These are phyloP conservation scores for Pectinophora gossypiella DNA, from an alignment of 1,140 invertebrate species.

Conservation along the genomic window DNA sequence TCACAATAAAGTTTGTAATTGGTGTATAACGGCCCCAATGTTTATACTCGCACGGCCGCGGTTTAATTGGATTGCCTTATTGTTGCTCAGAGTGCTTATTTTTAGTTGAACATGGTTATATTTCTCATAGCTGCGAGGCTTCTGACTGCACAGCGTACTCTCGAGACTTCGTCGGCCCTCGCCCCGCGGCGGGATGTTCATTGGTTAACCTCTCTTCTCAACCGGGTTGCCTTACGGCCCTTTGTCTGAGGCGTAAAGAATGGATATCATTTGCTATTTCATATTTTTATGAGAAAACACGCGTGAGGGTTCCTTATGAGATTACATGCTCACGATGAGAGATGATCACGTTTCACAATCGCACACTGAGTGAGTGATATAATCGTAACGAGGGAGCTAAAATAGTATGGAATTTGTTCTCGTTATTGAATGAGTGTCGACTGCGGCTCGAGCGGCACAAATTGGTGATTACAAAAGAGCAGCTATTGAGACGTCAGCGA, in stretches of 20 bases:
- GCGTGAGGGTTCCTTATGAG: background rate
- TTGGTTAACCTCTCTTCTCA: background rate
- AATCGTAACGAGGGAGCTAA: constrained; percentile 36
- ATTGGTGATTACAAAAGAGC: constrained; percentile 72
- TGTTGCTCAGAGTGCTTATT: background rate
- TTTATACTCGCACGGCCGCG: no score
- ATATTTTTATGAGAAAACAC: background rate
- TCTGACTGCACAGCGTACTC: background rate
- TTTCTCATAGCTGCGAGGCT: background rate
- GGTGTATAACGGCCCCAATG: no score
- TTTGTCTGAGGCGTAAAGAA: background rate
- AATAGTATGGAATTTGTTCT: constrained; percentile 56
- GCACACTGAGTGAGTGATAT: constrained; percentile 25
- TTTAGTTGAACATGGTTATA: background rate
- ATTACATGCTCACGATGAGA: background rate
- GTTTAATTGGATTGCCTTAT: background rate
- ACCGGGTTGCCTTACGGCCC: background rate
- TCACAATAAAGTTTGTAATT: no score
- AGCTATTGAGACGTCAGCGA: constrained; percentile 65
- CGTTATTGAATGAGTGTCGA: constrained; percentile 56
- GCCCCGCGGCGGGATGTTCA: background rate
- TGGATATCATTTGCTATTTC: background rate
- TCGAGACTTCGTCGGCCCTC: background rate
- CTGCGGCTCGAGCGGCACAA: constrained; percentile 53
- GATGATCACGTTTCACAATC: constrained; percentile 8